Conservation (phyloP, 2,888 invertebrate genomes). For the Xanthorhoe spadicearia region DNA sequence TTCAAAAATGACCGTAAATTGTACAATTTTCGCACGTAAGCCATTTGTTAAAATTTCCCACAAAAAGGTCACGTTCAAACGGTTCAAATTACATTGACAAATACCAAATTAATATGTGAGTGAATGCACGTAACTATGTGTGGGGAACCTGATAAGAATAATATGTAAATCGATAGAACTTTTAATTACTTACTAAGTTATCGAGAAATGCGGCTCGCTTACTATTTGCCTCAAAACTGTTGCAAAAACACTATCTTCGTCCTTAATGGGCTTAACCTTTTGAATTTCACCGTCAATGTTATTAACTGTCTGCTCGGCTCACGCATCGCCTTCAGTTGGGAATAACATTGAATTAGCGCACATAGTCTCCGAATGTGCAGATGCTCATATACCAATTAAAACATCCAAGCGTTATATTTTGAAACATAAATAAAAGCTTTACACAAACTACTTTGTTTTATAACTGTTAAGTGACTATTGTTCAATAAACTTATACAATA, state of each 20-base stretch:
- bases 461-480: neutral
- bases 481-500: neutral
- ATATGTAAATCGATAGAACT: slow-evolving; percentile 47
- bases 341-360: slow-evolving; percentile 30
- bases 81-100: slow-evolving; percentile 42
- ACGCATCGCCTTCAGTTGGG: slow-evolving; percentile 41
- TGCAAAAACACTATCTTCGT: slow-evolving; percentile 56
- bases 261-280: slow-evolving; percentile 76
- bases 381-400: neutral
- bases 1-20: slow-evolving; percentile 6
- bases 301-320: slow-evolving; percentile 62
- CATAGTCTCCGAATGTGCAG: slow-evolving; percentile 19
- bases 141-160: slow-evolving; percentile 42
- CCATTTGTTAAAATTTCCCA: slow-evolving; percentile 34
- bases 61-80: slow-evolving; percentile 40
- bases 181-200: slow-evolving; percentile 51
- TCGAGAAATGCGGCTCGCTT: slow-evolving; percentile 58
- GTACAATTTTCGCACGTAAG: slow-evolving; percentile 22
- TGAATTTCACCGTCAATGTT: slow-evolving; percentile 66
- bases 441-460: neutral
- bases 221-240: slow-evolving; percentile 53
- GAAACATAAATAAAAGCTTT: neutral
- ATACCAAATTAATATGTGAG: slow-evolving; percentile 39
- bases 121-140: slow-evolving; percentile 31
- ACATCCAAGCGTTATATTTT: neutral